Evolutionary conservation across 2,113 vertebrate genomes (phyloP).

Genomic region (Nematolebias whitei): DNA sequence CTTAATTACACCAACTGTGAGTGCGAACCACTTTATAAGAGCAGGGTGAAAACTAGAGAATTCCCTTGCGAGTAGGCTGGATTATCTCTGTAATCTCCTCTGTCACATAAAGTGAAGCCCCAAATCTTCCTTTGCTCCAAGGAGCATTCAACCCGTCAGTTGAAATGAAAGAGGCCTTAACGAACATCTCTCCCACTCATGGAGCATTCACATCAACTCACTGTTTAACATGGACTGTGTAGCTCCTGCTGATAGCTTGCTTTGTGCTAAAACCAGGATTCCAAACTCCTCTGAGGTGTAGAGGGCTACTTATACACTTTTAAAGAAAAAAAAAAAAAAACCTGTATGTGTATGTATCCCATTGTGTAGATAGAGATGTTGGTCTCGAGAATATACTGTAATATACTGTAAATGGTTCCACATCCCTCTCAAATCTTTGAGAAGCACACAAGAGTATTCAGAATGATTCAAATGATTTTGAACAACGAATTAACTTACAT

Average conservation of each 20-base stretch:
- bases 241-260: constrained; percentile 45
- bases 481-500: constrained; percentile 19
- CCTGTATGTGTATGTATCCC: neutral
- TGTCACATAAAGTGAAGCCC: constrained; percentile 87
- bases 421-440: constrained; percentile 18
- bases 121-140: constrained; percentile 83
- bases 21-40: constrained; percentile 79
- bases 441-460: neutral
- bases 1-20: constrained; percentile 71
- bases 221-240: constrained; percentile 69
- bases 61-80: constrained; percentile 72
- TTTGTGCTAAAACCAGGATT: constrained; percentile 58
- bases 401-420: constrained; percentile 15
- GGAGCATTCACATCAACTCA: constrained; percentile 46
- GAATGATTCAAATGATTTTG: constrained; percentile 27
- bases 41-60: constrained; percentile 86
- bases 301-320: constrained; percentile 52
- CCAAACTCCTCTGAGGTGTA: constrained; percentile 55
- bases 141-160: constrained; percentile 83
- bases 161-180: constrained; percentile 75
- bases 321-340: constrained; percentile 56
- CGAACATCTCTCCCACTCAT: constrained; percentile 66
- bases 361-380: constrained; percentile 7
- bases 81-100: constrained; percentile 88
- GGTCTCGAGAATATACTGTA: constrained; percentile 4